Percentiles rank a stretch among this genome's conserved stretches.
Conservation (phyloP, 2,113 vertebrate species). For the Mohoua ochrocephala region DNA sequence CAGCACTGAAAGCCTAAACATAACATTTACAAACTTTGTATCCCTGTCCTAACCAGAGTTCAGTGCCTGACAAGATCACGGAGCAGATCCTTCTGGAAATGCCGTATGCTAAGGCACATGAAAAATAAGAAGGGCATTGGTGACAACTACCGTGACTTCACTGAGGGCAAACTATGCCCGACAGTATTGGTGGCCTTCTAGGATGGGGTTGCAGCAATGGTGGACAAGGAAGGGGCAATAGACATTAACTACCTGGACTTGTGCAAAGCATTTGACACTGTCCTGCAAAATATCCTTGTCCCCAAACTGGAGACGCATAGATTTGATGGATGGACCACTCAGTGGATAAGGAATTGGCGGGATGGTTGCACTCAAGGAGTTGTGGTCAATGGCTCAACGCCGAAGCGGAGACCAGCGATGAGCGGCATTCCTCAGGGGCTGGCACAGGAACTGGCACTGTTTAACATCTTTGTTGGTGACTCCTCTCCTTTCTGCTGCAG, state of each 20-base stretch:
- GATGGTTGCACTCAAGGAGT: neutral
- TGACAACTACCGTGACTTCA: neutral
- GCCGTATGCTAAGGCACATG: neutral
- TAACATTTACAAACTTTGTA: neutral
- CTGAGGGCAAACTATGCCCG: neutral
- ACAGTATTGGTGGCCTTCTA: neutral
- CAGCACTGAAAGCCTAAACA: neutral
- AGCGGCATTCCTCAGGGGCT: neutral
- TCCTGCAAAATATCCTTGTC: neutral
- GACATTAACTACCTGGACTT: neutral
- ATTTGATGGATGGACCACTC: neutral
- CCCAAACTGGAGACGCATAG: neutral
- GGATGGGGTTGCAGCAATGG: neutral
- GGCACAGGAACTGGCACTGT: neutral
- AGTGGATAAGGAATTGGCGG: neutral
- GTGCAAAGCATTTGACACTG: neutral
- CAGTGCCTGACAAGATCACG: neutral
- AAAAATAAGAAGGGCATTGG: neutral
- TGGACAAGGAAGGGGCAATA: neutral
- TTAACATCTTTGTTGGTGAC: neutral
- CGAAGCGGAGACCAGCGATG: neutral
- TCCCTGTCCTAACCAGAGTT: neutral
- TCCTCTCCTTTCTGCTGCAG: neutral
- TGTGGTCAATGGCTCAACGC: accelerated
- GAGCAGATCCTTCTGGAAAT: neutral